phyloP scores from a whole-genome alignment of 2,888 invertebrate genomes.

The Temnothorax unifasciatus region DNA sequence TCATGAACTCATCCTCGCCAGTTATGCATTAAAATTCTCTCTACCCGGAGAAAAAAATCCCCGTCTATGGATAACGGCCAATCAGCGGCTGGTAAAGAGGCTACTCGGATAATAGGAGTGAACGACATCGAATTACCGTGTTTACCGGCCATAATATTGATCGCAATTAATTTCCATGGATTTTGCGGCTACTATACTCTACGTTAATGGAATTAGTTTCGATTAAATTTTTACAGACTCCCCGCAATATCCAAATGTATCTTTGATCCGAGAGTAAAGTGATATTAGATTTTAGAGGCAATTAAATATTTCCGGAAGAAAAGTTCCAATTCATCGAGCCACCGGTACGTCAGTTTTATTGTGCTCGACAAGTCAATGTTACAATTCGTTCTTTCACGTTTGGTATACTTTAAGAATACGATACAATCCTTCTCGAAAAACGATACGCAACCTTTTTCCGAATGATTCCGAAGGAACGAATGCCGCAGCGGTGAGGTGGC shows the following conservation, averaged over 20 bases:
- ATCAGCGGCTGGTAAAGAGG: constrained; percentile 29
- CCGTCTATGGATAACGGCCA: constrained; percentile 9
- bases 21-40: constrained; percentile 48
- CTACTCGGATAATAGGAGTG: neutral
- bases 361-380: neutral
- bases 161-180: constrained; percentile 17
- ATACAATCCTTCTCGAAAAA: neutral
- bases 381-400: neutral
- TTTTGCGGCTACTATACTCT: neutral
- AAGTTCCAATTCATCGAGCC: neutral
- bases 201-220: neutral
- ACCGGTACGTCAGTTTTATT: neutral
- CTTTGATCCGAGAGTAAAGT: neutral
- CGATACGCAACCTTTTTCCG: constrained; percentile 7
- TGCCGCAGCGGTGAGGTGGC: constrained; percentile 25
- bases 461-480: constrained; percentile 49
- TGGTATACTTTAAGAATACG: too few relatives aligned
- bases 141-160: constrained; percentile 19
- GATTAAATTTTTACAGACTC: neutral
- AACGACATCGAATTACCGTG: constrained; percentile 14
- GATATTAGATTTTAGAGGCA: neutral
- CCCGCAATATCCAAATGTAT: neutral
- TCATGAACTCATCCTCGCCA: constrained; percentile 31
- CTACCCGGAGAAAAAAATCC: neutral
- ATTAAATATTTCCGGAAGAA: neutral